Percentiles rank a stretch among this genome's conserved stretches.
Evolutionary conservation across 1,140 invertebrate species (phyloP).

Genomic region (Drosophila insularis): DNA sequence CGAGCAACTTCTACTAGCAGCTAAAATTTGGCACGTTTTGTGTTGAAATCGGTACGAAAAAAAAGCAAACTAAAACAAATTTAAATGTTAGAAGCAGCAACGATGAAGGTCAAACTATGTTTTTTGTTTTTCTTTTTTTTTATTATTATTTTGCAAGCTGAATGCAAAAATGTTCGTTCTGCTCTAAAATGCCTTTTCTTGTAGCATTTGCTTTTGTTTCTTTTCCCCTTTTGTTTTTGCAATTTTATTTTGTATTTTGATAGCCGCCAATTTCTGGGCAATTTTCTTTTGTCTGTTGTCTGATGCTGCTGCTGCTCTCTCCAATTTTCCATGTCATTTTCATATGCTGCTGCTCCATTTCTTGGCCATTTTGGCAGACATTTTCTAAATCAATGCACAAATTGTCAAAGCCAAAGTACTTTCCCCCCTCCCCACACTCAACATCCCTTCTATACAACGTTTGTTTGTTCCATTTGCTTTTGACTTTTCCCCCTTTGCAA

Average conservation of each 20-base stretch:
- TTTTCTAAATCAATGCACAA: slow-evolving; percentile 79
- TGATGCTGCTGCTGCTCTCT: slow-evolving; percentile 33
- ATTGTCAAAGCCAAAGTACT: slow-evolving; percentile 54
- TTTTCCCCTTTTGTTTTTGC: slow-evolving; percentile 20
- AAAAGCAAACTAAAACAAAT: slow-evolving; percentile 62
- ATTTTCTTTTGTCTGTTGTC: slow-evolving; percentile 47
- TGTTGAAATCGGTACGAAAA: slow-evolving; percentile 71
- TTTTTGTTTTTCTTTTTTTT: slow-evolving; percentile 22
- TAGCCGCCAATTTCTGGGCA: slow-evolving; percentile 64
- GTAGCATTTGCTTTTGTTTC: slow-evolving; percentile 14
- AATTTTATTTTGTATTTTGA: slow-evolving; percentile 59
- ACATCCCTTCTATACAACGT: slow-evolving; percentile 4
- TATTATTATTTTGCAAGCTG: background rate
- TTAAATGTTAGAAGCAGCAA: slow-evolving; percentile 72
- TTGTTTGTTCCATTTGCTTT: slow-evolving; percentile 39
- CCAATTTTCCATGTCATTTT: slow-evolving; percentile 69
- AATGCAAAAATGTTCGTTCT: slow-evolving; percentile 33
- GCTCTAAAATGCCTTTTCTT: slow-evolving; percentile 3
- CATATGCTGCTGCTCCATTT: slow-evolving; percentile 64
- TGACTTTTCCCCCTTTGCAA: slow-evolving; percentile 13
- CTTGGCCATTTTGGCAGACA: slow-evolving; percentile 53
- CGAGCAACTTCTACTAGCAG: slow-evolving; percentile 59
- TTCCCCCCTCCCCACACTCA: too few relatives aligned
- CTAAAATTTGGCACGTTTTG: slow-evolving; percentile 69
- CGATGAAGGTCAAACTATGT: slow-evolving; percentile 70